Evolutionary conservation across 1,140 invertebrate species (phyloP), one percentile per base, ranked within the genome.

Genomic region (Potamilus streckersoni): DNA sequence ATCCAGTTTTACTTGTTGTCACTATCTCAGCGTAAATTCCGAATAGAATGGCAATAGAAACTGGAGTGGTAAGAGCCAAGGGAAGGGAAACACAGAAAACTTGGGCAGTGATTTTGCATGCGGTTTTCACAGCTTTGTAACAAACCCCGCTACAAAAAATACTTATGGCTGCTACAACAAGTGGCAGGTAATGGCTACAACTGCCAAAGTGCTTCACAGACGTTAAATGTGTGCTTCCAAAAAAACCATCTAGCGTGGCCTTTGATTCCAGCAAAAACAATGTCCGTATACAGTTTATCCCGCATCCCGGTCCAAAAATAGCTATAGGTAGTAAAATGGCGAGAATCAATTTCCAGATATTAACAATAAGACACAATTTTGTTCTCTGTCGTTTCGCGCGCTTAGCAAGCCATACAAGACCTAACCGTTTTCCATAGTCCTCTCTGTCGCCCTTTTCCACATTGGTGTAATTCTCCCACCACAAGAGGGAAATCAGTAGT

Each of bases 401-500:
- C 19, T 60, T 73, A 49, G 72, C 63, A 63, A 81, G 55, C 19
- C 58, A 3, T 56, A 63, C 70, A 19, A 80, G 49, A 57, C 77
- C 69, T 11, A 6, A 49, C 0, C 38, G 6, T 49, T 49, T 49
- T 11, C 11, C 38, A 17, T 64, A 71, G 5, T 74, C 72, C 11
- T 69, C 66, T 56, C 79, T 82, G 20, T 74, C 69, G n/a, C 76
- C 74, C 60, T 79, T 66, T 49, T 84, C 74, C 3, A 85, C 81
- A 49, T 49, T 49, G 38, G 38, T 49, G 75, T 80, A 88, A 66
- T 87, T 87, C 49, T 87, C 83, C 84, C 85, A 86, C 82, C 83
- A 87, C 23, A 72, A 76, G 13, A 87, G 23, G 12, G 86, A 86
- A 13, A 80, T 80, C n/a, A 87, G 77, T 12, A 76, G 38, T 17